Base-by-base conservation (phyloP, 2,797 vertebrate species). In the Caiman crocodilus region DNA sequence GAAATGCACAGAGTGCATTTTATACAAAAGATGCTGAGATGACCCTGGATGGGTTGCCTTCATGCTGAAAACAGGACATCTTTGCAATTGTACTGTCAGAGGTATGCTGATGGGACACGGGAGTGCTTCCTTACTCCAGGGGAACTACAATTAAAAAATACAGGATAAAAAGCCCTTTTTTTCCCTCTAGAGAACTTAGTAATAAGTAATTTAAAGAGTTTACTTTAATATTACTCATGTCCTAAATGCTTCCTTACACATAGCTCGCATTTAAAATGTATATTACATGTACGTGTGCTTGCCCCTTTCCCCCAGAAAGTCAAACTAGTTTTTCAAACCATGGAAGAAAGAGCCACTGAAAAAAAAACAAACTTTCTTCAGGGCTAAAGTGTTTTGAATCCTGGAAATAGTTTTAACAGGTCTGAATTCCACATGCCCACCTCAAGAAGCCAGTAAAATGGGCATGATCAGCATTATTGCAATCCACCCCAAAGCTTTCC, bases 161-260 rank as follows among this genome's bases (percentile, higher is more conserved):
- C 26, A 50, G 26, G 67, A 57, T 30, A 65, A 84, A 80, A 84
- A 80, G 14, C 17, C 75, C 69, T 88, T 77, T 55, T 82, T 65
- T 57, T 67, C 30, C 67, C 14, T 4, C 10, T 30, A 87, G 5
- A 61, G 32, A 6, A 35, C 76, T 90, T 82, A 77, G 9, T 78
- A 32, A 20, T 32, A 75, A 85, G 7, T 84, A 28, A 88, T 86
- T 88, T 10, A 82, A 94, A 81, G 6, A 14, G 4, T 60, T 88
- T 90, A 83, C 64, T 89, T 92, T 63, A 3, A 80, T 89, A 91
- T 63, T 87, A 76, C 79, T 85, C 60, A 84, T 50, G 55, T 76
- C n/a, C 23, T 28, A 14, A 90, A 78, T 30, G 93, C 6, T 56
- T 87, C 9, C 32, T 75, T 23, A 26, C n/a, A 78, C n/a, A 85